Evolutionary conservation across 2,113 vertebrate species (phyloP).

Genomic region (Hiodon alosoides): DNA sequence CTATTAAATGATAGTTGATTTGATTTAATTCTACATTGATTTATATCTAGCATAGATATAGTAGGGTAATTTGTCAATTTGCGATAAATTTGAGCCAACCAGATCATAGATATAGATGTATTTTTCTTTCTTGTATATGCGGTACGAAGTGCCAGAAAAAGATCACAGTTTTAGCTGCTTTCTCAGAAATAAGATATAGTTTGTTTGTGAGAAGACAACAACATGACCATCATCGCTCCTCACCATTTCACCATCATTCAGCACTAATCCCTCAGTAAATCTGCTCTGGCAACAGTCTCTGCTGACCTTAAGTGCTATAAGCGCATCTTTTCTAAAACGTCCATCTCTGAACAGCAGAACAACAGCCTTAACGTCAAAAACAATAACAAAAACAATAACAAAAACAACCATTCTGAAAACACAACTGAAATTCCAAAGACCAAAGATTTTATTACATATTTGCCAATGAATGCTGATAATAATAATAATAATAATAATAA

Average conservation of each 20-base stretch:
- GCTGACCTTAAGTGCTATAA: neutral
- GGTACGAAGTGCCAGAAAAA: neutral
- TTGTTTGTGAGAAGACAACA: conserved; percentile 12
- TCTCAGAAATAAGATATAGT: neutral
- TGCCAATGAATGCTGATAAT: neutral
- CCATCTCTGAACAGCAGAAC: conserved; percentile 4
- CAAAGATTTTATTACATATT: neutral
- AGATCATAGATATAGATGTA: neutral
- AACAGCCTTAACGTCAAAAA: conserved; percentile 10
- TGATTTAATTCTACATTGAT: too few species aligned
- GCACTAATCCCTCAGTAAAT: conserved; percentile 6
- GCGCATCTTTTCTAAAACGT: conserved; percentile 1
- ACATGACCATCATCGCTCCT: neutral
- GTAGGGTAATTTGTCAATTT: too few species aligned
- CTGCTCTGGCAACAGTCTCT: conserved; percentile 11
- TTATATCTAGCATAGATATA: too few species aligned
- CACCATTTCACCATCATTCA: conserved; percentile 6
- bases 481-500: neutral
- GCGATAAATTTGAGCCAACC: too few species aligned
- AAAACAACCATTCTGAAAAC: conserved; percentile 3
- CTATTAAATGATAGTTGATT: too few species aligned
- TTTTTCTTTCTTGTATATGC: neutral
- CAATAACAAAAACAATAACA: neutral
- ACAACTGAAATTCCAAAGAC: neutral
- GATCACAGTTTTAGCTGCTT: neutral